Evolutionary conservation across 2,113 vertebrate species (phyloP).

Genomic region (Rutilus rutilus): DNA sequence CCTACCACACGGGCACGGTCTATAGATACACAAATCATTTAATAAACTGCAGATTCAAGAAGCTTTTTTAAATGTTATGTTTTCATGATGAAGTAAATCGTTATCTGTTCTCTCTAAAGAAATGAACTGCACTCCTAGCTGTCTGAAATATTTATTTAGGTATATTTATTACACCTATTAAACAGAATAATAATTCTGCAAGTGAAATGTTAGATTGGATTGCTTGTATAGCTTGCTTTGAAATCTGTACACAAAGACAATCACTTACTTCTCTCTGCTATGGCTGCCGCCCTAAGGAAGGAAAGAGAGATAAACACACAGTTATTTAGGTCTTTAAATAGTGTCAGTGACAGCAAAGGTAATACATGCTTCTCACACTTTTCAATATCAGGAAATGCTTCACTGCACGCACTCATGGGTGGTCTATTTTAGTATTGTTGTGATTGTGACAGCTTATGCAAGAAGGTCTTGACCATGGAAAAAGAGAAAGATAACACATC

Average conservation of each 20-base stretch:
- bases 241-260: slow-evolving; percentile 55
- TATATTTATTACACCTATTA: background rate
- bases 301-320: slow-evolving; percentile 55
- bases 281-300: slow-evolving; percentile 88
- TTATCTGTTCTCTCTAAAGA: background rate
- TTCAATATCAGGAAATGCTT: slow-evolving; percentile 66
- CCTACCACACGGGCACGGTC: slow-evolving; percentile 95
- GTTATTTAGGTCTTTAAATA: slow-evolving; percentile 64
- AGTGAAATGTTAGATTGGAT: background rate
- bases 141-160: background rate
- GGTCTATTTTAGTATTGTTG: background rate
- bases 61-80: background rate
- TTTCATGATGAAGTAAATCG: slow-evolving; percentile 6
- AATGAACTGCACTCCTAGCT: background rate
- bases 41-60: slow-evolving; percentile 27
- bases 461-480: background rate
- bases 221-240: background rate
- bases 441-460: slow-evolving; percentile 27
- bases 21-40: slow-evolving; percentile 61
- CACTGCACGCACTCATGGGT: slow-evolving; percentile 7
- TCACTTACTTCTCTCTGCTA: slow-evolving; percentile 97
- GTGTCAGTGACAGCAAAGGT: slow-evolving; percentile 34
- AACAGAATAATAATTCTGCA: background rate
- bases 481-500: background rate
- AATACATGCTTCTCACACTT: slow-evolving; percentile 30